phyloP scores from a whole-genome alignment of 2,888 invertebrate species.

The Rotaria macrura region DNA sequence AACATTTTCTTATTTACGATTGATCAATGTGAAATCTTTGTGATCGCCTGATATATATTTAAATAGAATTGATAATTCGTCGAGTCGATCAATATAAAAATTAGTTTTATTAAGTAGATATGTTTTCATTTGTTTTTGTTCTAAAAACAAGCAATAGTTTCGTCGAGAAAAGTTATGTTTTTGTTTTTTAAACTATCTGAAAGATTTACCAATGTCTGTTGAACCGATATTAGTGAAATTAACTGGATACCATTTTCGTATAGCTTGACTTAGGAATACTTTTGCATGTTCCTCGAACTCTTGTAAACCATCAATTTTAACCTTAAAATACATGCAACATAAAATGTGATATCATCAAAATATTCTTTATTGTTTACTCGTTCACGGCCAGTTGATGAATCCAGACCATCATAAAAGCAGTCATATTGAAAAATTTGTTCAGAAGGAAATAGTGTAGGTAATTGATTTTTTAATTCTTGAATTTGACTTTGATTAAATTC shows the following conservation, averaged over 20 bases:
- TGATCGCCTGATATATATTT: neutral
- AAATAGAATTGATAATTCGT: neutral
- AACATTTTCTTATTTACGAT: neutral
- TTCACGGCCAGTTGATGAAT: slow-evolving; percentile 37
- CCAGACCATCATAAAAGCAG: slow-evolving; percentile 37
- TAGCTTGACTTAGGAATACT: neutral
- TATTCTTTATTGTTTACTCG: too few relatives aligned
- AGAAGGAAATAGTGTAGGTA: slow-evolving; percentile 37
- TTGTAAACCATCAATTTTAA: neutral
- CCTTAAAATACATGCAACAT: too few relatives aligned
- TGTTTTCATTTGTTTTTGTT: neutral
- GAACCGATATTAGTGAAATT: neutral
- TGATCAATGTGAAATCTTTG: neutral
- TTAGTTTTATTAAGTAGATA: neutral
- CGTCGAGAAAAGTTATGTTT: neutral
- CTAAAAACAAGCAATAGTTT: neutral
- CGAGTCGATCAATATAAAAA: neutral
- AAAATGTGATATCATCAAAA: too few relatives aligned
- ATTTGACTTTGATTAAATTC: slow-evolving; percentile 37
- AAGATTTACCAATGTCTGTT: neutral
- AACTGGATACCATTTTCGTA: neutral
- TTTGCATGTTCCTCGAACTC: neutral
- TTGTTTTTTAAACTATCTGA: neutral
- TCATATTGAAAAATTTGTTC: slow-evolving; percentile 39
- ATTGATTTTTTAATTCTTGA: slow-evolving; percentile 35